Evolutionary conservation across 1,140 invertebrate species (phyloP).

Genomic region (Meloidogyne exigua): DNA sequence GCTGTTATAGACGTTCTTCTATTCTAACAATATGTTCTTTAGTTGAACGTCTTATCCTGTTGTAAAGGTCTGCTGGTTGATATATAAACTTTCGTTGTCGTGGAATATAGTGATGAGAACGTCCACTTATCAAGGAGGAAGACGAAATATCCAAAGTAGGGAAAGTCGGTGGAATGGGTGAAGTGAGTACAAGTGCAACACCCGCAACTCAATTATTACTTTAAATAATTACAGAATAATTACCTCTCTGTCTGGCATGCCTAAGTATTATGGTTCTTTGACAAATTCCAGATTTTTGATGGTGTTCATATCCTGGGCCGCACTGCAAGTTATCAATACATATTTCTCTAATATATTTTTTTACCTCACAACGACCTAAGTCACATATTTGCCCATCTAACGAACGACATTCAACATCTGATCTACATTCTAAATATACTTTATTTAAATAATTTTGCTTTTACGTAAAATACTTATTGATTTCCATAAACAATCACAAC

Average conservation of each 20-base stretch:
- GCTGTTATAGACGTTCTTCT: neutral
- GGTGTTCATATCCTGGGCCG: neutral
- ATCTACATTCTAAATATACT: slow-evolving; percentile 26
- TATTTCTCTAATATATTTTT: no score
- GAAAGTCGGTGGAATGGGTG: neutral
- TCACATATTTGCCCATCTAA: slow-evolving; percentile 41
- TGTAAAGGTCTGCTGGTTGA: neutral
- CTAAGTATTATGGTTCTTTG: neutral
- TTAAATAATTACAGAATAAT: neutral
- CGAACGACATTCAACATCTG: slow-evolving; percentile 27
- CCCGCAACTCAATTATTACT: neutral
- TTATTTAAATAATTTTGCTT: neutral
- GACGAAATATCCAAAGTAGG: neutral
- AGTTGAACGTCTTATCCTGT: neutral
- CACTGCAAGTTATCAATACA: no score
- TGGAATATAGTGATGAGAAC: neutral
- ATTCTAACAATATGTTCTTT: neutral
- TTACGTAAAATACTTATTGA: slow-evolving; percentile 21
- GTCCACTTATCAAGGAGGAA: neutral
- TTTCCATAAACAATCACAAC: slow-evolving; percentile 38
- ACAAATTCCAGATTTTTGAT: neutral
- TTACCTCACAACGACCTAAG: slow-evolving; percentile 31
- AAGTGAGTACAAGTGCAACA: neutral
- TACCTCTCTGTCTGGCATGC: neutral
- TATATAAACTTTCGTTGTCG: neutral